Base-by-base conservation (phyloP, 2,113 vertebrate genomes). In the Chrysochloris asiatica region DNA sequence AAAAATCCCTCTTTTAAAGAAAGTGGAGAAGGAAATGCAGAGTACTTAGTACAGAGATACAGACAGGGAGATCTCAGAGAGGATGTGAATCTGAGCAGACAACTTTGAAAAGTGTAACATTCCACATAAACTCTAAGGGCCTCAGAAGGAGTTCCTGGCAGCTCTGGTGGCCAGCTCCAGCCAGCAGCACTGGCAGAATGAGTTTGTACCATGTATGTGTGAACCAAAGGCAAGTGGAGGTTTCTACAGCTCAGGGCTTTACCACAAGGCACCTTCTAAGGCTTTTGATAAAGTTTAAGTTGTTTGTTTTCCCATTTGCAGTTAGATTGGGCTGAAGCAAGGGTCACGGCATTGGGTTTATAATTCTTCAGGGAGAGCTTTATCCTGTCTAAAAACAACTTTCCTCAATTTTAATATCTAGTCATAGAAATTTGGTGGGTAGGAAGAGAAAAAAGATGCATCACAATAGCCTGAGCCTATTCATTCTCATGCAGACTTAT, bases 401-500 rank as follows among this genome's bases (percentile, higher is more conserved):
- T 95, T 91, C 86, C 75, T 59, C 95, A 71, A 96, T 95, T 91
- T 38, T 52, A 86, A 63, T 87, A 88, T 80, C 82, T 92, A 63
- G 92, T 96, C 73, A 50, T 8, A 92, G 69, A 93, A 81, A 63
- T n/a, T 59, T 94, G 0, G 7, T 85, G 47, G 78, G 28, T 65
- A 13, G 3, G 88, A 88, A 94, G 87, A 63, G 77, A 61, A 22
- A 36, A 61, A 61, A 3, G 10, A 12, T 0, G 1, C 43, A 90
- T 45, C 63, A 69, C 63, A 79, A 63, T 71, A 92, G 88, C 80
- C 38, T 22, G 88, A 88, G 75, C 47, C 90, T 91, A 89, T 93
- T 93, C 38, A 16, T 61, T 80, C 91, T 72, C 26, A 93, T 95
- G 76, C 73, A 3, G 89, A 89, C 79, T 97, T 92, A 93, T 97